Base-by-base conservation (phyloP, 2,888 invertebrate genomes). In the Phlogophora meticulosa region DNA sequence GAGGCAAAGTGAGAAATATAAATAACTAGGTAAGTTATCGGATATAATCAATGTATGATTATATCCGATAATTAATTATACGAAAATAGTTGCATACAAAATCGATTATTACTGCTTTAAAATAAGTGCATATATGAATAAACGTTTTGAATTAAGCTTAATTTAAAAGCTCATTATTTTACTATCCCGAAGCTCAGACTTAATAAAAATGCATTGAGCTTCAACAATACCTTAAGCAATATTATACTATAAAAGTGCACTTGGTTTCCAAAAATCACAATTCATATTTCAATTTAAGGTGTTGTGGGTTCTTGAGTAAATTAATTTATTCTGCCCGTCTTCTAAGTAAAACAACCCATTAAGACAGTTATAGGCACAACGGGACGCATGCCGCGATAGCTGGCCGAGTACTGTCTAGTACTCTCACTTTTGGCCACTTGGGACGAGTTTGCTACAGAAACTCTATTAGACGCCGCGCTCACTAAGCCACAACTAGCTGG, bases 361-460 rank as follows among this genome's bases (percentile, higher is more conserved):
- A 70, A 59, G 55, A 40, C 49, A 43, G 73, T 59, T 56, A 59
- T 52, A 74, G 48, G 70, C 79, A 46, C 58, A 55, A 48, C 51
- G 67, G 64, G 58, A 48, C 62, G 43, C 7, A 42, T 20, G 42
- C 38, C 43, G 36, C 61, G 32, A 42, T 40, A 59, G 48, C 48
- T 57, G 46, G 36, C 24, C n/a, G n/a, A 55, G 64, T 51, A 58
- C 61, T 64, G 48, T 55, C 49, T 24, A 64, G 61, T 52, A 57
- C 75, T 75, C 63, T 60, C 60, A 81, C 68, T 75, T 48, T 51
- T 62, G 53, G 66, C 52, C 82, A 57, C 82, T 74, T 53, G 80
- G 76, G 82, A 77, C 57, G 63, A 77, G 76, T 83, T 79, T 75
- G 72, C 63, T 78, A 78, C 67, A 61, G 75, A 75, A 82, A 82